Conservation (phyloP, 2,888 invertebrate genomes). For the Drosophila macrospina region DNA sequence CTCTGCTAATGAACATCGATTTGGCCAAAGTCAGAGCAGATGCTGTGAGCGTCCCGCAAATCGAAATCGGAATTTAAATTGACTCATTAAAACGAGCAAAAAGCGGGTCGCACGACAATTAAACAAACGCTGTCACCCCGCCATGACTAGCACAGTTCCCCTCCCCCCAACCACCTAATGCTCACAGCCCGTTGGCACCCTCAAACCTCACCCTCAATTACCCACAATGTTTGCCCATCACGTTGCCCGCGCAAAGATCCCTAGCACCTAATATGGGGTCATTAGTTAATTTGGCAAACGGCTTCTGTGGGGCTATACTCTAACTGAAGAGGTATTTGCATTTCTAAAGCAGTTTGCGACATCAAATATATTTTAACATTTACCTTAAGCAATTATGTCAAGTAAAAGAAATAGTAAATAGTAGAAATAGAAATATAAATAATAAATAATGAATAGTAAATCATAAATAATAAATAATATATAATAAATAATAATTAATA, state of each 20-base stretch:
- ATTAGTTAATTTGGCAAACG: slow-evolving; percentile 79
- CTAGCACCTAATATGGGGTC: slow-evolving; percentile 65
- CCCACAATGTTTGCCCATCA: slow-evolving; percentile 9
- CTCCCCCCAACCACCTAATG: too few relatives aligned
- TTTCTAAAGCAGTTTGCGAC: neutral
- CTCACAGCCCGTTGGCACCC: neutral
- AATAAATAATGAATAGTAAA: too few relatives aligned
- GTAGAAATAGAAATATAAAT: too few relatives aligned
- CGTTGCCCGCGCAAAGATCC: slow-evolving; percentile 20
- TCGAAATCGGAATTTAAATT: slow-evolving; percentile 82
- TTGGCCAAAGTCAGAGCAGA: slow-evolving; percentile 62
- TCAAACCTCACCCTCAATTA: neutral
- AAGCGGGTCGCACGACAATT: slow-evolving; percentile 80
- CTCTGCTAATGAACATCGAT: slow-evolving; percentile 79
- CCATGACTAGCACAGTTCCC: neutral
- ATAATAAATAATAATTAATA: too few relatives aligned
- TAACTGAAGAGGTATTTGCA: slow-evolving; percentile 1
- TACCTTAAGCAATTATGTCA: too few relatives aligned
- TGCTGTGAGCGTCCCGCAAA: slow-evolving; percentile 62
- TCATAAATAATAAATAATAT: too few relatives aligned
- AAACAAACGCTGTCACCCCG: slow-evolving; percentile 64
- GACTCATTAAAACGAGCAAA: slow-evolving; percentile 80
- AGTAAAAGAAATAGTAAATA: too few relatives aligned
- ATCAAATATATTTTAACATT: too few relatives aligned
- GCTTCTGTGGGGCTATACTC: slow-evolving; percentile 46